A percentile compares a stretch with the other conserved stretches of the same genome.
phyloP scores from a whole-genome alignment of 2,888 invertebrate species.

The Uloborus plumipes region DNA sequence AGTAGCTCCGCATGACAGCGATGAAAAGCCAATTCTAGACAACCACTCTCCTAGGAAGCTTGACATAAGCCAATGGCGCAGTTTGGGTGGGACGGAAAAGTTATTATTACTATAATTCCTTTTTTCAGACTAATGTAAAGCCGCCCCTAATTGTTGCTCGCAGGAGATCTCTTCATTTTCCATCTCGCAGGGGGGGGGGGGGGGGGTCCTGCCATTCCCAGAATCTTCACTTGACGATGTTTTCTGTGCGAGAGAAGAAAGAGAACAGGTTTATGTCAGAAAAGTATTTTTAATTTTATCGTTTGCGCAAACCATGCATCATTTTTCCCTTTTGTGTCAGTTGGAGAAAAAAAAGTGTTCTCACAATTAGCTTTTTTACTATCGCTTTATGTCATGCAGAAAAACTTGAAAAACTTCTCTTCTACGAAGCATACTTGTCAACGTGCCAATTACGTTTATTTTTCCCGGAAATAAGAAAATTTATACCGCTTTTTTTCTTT shows the following conservation, averaged over 20 bases:
- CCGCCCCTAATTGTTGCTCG: slow-evolving; percentile 60
- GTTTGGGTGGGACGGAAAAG: slow-evolving; percentile 39
- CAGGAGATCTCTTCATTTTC: slow-evolving; percentile 59
- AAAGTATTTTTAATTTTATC: slow-evolving; percentile 46
- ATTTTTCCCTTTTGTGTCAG: slow-evolving; percentile 14
- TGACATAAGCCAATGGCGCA: slow-evolving; percentile 37
- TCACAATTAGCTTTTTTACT: too few relatives aligned
- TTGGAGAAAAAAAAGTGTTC: slow-evolving; percentile 17
- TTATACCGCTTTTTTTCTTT: too few relatives aligned
- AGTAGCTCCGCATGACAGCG: slow-evolving; percentile 1
- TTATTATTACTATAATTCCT: slow-evolving; percentile 62
- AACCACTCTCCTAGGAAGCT: slow-evolving; percentile 17
- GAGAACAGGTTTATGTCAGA: slow-evolving; percentile 44
- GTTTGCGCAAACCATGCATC: slow-evolving; percentile 31
- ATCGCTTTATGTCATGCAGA: too few relatives aligned
- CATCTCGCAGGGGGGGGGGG: slow-evolving; percentile 1
- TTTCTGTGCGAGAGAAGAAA: background rate
- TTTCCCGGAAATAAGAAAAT: too few relatives aligned
- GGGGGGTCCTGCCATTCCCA: background rate
- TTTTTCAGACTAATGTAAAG: slow-evolving; percentile 53
- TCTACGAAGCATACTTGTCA: too few relatives aligned
- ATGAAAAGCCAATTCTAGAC: slow-evolving; percentile 22
- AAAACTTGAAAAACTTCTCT: too few relatives aligned
- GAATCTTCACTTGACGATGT: slow-evolving; percentile 14
- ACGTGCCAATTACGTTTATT: too few relatives aligned